phyloP scores from a whole-genome alignment of 2,113 vertebrate genomes.

The Empidonax alnorum region DNA sequence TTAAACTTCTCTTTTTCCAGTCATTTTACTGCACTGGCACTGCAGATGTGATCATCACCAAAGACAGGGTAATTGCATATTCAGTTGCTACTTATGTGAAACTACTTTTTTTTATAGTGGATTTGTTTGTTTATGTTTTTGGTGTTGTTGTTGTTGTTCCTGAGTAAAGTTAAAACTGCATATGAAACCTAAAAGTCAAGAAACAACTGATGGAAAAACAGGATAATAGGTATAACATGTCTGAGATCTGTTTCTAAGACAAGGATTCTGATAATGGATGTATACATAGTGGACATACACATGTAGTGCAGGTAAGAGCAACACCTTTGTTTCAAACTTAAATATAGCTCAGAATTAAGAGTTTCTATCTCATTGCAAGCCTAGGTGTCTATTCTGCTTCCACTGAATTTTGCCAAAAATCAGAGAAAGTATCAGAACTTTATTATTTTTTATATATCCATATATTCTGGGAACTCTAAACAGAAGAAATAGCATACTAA shows the following conservation, averaged over 20 bases:
- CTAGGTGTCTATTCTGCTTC: neutral
- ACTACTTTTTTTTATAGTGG: accelerated
- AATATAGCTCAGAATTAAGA: neutral
- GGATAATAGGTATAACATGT: neutral
- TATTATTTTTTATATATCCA: neutral
- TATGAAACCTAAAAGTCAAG: neutral
- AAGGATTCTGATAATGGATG: neutral
- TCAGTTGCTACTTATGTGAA: neutral
- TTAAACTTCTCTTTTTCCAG: neutral
- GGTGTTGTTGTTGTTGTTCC: neutral
- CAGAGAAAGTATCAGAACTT: neutral
- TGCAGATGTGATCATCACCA: neutral
- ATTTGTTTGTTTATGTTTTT: neutral
- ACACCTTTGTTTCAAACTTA: neutral
- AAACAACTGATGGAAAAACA: neutral
- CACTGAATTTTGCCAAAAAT: neutral
- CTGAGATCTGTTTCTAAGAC: neutral
- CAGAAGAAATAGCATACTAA: neutral
- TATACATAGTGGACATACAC: neutral
- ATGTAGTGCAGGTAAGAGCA: neutral
- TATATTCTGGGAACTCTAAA: neutral
- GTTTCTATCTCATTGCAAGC: neutral
- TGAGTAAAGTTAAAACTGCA: neutral
- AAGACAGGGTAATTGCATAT: neutral
- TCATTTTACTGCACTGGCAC: neutral